A percentile compares a stretch with the other conserved stretches of the same genome.
Evolutionary conservation across 30 jellyfish, hydroid and myxozoan genomes (phyloP).

Genomic region (Rhopilema esculentum): DNA sequence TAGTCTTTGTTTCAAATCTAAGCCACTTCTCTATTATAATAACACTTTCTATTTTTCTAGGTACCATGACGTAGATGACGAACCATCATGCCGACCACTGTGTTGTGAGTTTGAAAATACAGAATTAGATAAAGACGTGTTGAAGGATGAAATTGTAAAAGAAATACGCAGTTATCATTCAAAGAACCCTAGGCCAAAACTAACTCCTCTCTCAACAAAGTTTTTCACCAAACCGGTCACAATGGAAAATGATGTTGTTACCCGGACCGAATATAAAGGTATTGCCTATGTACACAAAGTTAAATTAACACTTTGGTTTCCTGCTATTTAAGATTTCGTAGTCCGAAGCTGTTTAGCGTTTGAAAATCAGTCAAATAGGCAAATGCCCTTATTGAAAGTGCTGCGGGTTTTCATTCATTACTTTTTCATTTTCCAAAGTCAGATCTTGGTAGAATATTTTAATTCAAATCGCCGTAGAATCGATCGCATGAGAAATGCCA

Average conservation of each 20-base stretch:
- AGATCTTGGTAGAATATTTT: no score
- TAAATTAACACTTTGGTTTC: background rate
- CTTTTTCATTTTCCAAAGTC: no score
- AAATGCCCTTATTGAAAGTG: no score
- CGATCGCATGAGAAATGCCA: no score
- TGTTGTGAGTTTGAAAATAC: conserved; percentile 71
- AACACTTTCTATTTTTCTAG: conserved; percentile 30
- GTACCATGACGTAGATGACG: conserved; percentile 93
- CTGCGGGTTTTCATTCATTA: no score
- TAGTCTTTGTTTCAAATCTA: no score
- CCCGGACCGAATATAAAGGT: background rate
- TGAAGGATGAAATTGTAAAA: conserved; percentile 74
- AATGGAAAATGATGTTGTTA: background rate
- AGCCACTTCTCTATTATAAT: background rate
- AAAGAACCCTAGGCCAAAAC: conserved; percentile 78
- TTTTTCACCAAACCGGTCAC: conserved; percentile 38
- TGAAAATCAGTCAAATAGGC: no score
- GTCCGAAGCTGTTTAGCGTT: no score
- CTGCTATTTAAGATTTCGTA: background rate
- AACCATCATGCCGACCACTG: conserved; percentile 81
- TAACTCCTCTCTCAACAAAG: conserved; percentile 85
- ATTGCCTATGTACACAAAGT: background rate
- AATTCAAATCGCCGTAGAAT: no score
- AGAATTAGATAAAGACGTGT: conserved; percentile 66
- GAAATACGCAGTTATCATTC: conserved; percentile 84